phyloP scores from a whole-genome alignment of 1,140 invertebrate genomes.

The Maniola jurtina region DNA sequence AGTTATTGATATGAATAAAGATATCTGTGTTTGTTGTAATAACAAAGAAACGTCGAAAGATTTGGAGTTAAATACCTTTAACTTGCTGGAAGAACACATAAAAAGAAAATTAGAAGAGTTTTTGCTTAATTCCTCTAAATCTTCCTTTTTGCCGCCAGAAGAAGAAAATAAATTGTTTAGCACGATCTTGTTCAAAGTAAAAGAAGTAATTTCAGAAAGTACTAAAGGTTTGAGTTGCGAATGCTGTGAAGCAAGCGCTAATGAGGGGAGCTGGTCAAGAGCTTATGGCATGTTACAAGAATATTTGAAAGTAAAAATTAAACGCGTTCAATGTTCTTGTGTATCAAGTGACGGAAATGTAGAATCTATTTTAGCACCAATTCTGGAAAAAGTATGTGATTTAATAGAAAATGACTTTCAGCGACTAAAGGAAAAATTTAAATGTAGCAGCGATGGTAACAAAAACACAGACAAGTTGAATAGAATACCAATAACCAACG shows the following conservation, averaged over 20 bases:
- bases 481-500: no score
- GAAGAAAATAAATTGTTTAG: constrained; percentile 55
- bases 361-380: constrained; percentile 38
- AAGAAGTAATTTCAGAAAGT: constrained; percentile 55
- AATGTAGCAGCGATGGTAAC: constrained; percentile 29
- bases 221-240: constrained; percentile 44
- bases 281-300: constrained; percentile 61
- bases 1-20: constrained; percentile 17
- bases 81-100: constrained; percentile 61
- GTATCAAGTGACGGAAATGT: constrained; percentile 29
- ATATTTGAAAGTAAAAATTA: constrained; percentile 67
- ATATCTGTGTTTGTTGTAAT: constrained; percentile 56
- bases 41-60: constrained; percentile 45
- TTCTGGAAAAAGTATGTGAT: constrained; percentile 55
- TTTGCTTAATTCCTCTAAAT: constrained; percentile 38
- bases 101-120: constrained; percentile 54
- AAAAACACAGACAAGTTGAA: neutral
- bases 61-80: constrained; percentile 63
- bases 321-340: constrained; percentile 54
- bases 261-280: constrained; percentile 54
- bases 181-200: constrained; percentile 51
- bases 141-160: constrained; percentile 38
- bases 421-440: constrained; percentile 50
- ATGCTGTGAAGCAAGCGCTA: constrained; percentile 33
- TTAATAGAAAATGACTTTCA: constrained; percentile 67